Percentiles rank a stretch among this genome's conserved stretches.
Evolutionary conservation across 2,888 invertebrate species (phyloP).

Genomic region (Sphaerophoria rueppellii): DNA sequence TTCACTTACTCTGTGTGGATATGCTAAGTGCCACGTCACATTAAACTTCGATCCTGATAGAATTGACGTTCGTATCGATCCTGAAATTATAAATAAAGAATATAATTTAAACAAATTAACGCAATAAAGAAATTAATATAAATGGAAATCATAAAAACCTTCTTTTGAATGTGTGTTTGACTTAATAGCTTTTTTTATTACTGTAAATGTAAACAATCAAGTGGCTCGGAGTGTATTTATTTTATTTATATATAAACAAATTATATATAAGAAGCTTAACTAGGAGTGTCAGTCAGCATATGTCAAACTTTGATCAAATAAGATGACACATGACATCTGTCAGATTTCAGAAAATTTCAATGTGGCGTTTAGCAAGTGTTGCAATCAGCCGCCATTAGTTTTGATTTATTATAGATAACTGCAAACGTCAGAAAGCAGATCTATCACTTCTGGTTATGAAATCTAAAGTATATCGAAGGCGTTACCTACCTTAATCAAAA

Average conservation of each 20-base stretch:
- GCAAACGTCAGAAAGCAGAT: neutral
- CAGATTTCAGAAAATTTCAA: constrained; percentile 30
- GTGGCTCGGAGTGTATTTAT: no score
- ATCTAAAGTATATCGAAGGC: no score
- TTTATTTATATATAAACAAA: constrained; percentile 7
- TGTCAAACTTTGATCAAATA: constrained; percentile 21
- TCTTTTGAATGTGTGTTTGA: no score
- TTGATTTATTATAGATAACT: no score
- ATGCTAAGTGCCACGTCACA: constrained; percentile 96
- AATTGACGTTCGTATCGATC: constrained; percentile 90
- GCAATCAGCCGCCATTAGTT: neutral
- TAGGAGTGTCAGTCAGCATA: constrained; percentile 15
- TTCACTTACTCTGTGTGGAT: constrained; percentile 91
- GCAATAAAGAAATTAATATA: no score
- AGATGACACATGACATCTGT: constrained; percentile 46
- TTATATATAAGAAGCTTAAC: constrained; percentile 19
- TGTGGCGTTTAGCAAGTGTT: neutral
- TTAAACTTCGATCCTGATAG: constrained; percentile 92
- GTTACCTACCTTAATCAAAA: neutral
- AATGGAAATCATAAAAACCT: no score
- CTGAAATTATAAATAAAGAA: constrained; percentile 83
- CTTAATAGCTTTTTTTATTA: no score
- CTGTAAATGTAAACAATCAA: no score
- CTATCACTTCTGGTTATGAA: no score
- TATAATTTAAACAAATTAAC: neutral